These are phyloP conservation scores for Ciconia nigra DNA, from an alignment of 2,797 vertebrate genomes.

Conservation along the genomic window DNA sequence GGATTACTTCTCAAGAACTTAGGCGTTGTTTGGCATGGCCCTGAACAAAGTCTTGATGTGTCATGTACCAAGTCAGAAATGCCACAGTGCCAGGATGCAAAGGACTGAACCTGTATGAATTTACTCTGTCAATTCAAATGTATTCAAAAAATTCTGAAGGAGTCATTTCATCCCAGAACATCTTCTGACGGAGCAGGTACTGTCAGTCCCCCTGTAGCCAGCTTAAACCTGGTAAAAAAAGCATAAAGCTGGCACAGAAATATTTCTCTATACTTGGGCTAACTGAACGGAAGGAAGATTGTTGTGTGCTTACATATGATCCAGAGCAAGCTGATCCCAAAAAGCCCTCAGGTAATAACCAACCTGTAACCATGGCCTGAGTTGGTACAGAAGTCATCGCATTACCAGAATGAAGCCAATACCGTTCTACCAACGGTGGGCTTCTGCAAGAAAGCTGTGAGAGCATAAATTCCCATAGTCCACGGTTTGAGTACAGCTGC, in stretches of 20 bases:
- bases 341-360: neutral
- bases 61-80: neutral
- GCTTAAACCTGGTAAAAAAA: neutral
- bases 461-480: neutral
- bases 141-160: neutral
- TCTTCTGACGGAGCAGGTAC: neutral
- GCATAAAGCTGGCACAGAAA: neutral
- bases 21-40: neutral
- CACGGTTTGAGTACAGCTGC: neutral
- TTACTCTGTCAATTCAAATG: neutral
- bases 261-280: neutral
- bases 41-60: neutral
- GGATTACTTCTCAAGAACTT: neutral
- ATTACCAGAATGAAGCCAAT: neutral
- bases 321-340: neutral
- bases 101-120: neutral
- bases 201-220: neutral
- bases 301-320: neutral
- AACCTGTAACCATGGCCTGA: neutral
- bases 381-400: neutral
- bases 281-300: neutral
- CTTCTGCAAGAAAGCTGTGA: neutral
- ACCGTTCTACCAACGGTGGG: neutral
- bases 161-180: neutral
- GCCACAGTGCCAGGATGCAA: neutral